Conservation (phyloP, 1,140 invertebrate genomes). For the Rhizoglyphus robini region DNA sequence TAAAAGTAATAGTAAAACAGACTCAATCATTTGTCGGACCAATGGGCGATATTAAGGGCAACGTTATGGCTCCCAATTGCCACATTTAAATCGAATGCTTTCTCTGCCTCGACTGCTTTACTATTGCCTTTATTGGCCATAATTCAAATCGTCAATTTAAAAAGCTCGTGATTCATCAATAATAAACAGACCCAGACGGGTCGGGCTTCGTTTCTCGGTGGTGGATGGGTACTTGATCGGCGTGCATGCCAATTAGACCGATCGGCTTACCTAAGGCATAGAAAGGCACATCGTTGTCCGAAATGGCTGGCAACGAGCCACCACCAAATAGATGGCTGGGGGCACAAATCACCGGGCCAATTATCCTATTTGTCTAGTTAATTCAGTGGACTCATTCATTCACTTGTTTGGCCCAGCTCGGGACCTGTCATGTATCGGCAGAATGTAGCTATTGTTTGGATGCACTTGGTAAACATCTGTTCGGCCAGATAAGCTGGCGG, state of each 20-base stretch:
- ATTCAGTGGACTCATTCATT: not conserved
- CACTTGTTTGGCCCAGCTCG: constrained; percentile 13
- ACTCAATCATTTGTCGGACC: not conserved
- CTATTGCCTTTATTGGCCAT: not conserved
- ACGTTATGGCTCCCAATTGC: constrained; percentile 9
- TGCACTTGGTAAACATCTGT: constrained; percentile 10
- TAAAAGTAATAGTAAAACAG: not conserved
- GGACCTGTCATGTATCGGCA: constrained; percentile 9
- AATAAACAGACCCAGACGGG: not conserved
- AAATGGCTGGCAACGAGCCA: not conserved
- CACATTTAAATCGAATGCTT: constrained; percentile 12
- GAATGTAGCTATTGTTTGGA: constrained; percentile 12
- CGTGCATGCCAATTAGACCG: not conserved
- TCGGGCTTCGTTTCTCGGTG: not conserved
- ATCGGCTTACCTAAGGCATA: not conserved
- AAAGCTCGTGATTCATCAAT: constrained; percentile 5
- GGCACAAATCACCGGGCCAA: constrained; percentile 11
- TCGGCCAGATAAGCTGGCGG: not conserved
- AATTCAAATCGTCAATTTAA: constrained; percentile 13
- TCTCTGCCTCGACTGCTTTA: not conserved
- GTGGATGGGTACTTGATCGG: no score
- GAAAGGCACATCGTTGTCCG: not conserved
- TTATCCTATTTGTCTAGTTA: constrained; percentile 2
- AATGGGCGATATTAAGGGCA: not conserved
- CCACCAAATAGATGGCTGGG: not conserved